Base-by-base conservation (phyloP, 2,888 invertebrate genomes). In the Diaphora mendica region DNA sequence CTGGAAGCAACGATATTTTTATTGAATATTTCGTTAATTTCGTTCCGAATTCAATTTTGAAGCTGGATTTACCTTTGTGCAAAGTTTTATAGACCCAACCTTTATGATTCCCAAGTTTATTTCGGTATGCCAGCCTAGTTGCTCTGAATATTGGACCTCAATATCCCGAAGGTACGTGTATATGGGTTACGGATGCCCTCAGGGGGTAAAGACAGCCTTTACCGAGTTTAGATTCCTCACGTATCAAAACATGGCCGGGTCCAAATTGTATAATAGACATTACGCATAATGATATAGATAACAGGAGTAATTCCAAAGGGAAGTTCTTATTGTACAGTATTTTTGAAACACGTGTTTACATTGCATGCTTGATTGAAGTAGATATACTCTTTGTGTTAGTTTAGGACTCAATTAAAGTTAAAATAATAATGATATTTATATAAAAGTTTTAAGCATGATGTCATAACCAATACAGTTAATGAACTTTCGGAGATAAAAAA, bases 21-120 rank as follows among this genome's bases (percentile, higher is more conserved):
- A 30, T n/a, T 23, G 20, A 68, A 68, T 65, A 59, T 74, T 70
- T 51, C 55, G 30, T 15, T 69, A 66, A 42, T 65, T 64, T 70
- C 7, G 59, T 64, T 68, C 70, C 15, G 9, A 66, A 75, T 76
- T 77, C 71, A 73, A 70, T 74, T 72, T 70, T 30, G 65, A 70
- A 78, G 73, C 73, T 77, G 66, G 67, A 72, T 74, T 75, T 78
- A 74, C 74, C 71, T 81, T 74, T 76, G 71, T 76, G 3, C 39
- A 72, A 84, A 84, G 72, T 82, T 82, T 74, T 74, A 72, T 79
- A 48, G 62, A 74, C 75, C 75, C 72, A 75, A 76, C 77, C 78
- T 78, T 76, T 77, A 74, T 77, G 76, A 81, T 74, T 81, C 64
- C 73, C 64, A 76, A 81, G 77, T 85, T 81, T 82, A 83, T 82